Evolutionary conservation across 2,113 vertebrate species (phyloP).

Genomic region (Bos taurus): DNA sequence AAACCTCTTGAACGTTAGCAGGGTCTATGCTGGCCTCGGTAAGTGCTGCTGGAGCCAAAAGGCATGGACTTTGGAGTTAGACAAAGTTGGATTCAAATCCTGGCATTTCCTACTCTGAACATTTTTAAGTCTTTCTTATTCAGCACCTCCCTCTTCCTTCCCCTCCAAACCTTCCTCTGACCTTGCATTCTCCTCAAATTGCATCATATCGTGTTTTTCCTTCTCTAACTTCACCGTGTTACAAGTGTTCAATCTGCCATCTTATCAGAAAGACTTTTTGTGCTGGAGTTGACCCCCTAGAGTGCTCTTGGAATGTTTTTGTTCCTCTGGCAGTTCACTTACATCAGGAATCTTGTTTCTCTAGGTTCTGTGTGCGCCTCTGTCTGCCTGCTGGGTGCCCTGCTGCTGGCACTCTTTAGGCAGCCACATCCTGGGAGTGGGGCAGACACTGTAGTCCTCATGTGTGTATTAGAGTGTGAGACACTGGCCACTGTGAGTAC

Average conservation of each 20-base stretch:
- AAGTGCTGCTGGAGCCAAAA: not conserved
- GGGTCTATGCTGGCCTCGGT: not conserved
- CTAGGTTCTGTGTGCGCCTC: not conserved
- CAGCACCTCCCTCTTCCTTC: not conserved
- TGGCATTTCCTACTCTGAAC: not conserved
- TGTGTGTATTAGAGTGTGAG: not conserved
- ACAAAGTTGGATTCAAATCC: not conserved
- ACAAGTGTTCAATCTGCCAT: not conserved
- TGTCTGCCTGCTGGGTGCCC: not conserved
- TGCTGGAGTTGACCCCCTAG: not conserved
- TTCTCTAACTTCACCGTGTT: not conserved
- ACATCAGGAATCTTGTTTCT: not conserved
- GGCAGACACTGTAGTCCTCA: not conserved
- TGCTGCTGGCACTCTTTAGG: not conserved
- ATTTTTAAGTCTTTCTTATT: not conserved
- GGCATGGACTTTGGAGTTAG: not conserved
- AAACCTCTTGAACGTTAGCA: not conserved
- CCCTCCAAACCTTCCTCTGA: not conserved
- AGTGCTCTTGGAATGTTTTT: not conserved
- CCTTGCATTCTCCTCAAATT: not conserved
- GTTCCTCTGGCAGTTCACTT: not conserved
- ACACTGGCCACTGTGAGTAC: not conserved
- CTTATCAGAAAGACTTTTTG: not conserved
- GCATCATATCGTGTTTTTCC: not conserved
- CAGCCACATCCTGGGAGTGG: not conserved